Evolutionary conservation across 2,797 vertebrate genomes (phyloP), one percentile per base, ranked within the genome.

Genomic region (Vipera latastei): DNA sequence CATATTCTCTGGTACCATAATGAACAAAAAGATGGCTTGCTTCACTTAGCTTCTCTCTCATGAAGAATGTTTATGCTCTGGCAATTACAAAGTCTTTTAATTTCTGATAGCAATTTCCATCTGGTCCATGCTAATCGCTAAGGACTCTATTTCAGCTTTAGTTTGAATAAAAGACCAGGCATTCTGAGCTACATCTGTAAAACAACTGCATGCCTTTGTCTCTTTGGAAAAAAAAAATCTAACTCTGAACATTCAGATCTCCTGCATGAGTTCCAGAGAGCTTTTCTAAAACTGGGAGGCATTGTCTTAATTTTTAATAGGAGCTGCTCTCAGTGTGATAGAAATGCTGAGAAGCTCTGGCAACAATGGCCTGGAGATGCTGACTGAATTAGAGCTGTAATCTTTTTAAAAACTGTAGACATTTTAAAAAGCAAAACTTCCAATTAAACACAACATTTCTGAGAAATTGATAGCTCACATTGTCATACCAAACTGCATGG

Each of bases 81-180:
- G 94, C 28, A 96, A 92, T 56, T 95, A 92, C 60, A 95, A 95
- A 96, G 94, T 83, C 48, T 95, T 96, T 86, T 96, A 93, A 96
- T 95, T 95, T 96, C 93, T 92, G 91, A 94, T 73, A 95, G 89
- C 18, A 95, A 44, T 95, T 96, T 96, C 86, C 88, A 22, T 94
- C 88, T 95, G 86, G 13, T 93, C 96, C n/a, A 83, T 94, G 92
- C 44, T 93, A 94, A 93, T 96, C 78, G 92, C 92, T 90, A 93
- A 95, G 89, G 92, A 90, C 28, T 60, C 59, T 89, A 2, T 55
- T 94, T 96, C 32, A 89, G 89, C 95, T 95, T 92, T 53, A 69
- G 65, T 92, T 95, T 93, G 89, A 93, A 95, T 92, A 91, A 95
- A 92, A 91, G 12, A 91, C 73, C 92, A 16, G 88, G 38, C 32